Conservation (phyloP, 1,140 invertebrate genomes). For the Leptonema lineaticorne region DNA sequence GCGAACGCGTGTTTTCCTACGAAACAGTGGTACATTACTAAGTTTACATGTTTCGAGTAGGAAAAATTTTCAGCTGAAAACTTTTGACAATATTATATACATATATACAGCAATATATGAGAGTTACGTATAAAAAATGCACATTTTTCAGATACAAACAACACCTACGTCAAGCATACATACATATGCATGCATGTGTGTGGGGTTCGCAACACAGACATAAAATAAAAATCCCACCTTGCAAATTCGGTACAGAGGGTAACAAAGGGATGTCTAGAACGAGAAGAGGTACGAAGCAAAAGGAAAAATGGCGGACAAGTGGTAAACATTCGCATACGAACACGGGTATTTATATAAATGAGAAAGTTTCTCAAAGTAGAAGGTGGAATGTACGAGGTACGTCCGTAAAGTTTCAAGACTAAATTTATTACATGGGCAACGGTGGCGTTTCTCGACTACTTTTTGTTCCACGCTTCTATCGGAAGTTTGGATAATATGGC, state of each 20-base stretch:
- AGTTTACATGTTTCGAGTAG: neutral
- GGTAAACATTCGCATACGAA: slow-evolving; percentile 13
- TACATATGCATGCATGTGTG: too few relatives aligned
- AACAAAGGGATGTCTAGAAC: slow-evolving; percentile 1
- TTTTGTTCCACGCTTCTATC: too few relatives aligned
- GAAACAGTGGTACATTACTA: slow-evolving; percentile 2
- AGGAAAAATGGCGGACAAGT: slow-evolving; percentile 1
- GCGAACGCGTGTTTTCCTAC: slow-evolving; percentile 5
- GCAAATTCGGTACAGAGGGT: slow-evolving; percentile 9
- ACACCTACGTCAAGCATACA: neutral
- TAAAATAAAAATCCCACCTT: neutral
- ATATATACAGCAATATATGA: neutral
- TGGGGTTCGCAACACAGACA: neutral
- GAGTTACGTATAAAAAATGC: too few relatives aligned
- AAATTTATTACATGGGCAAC: too few relatives aligned
- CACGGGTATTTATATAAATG: neutral
- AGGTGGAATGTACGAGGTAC: too few relatives aligned
- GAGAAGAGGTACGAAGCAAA: too few relatives aligned
- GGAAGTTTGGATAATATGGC: too few relatives aligned
- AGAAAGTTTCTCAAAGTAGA: neutral
- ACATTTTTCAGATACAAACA: neutral
- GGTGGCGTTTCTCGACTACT: too few relatives aligned
- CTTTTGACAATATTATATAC: neutral
- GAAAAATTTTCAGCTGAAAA: neutral
- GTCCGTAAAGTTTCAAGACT: too few relatives aligned